These are phyloP conservation scores for Patella caerulea DNA, from an alignment of 2,888 invertebrate species.

Conservation along the genomic window DNA sequence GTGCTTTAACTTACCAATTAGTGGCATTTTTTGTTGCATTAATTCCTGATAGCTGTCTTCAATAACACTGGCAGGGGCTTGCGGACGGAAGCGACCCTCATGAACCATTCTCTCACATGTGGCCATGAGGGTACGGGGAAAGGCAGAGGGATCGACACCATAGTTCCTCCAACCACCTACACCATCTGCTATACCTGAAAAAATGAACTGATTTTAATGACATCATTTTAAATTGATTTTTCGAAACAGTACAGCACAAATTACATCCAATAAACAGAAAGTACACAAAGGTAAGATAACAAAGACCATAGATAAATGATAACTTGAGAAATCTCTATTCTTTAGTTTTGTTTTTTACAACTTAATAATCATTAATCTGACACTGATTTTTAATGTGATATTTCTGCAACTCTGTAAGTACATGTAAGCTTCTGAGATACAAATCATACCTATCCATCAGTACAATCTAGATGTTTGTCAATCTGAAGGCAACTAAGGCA, in stretches of 20 bases:
- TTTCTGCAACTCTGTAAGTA: no score
- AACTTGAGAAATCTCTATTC: no score
- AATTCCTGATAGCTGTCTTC: constrained; percentile 93
- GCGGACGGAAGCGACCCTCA: constrained; percentile 85
- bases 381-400: no score
- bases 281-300: not conserved
- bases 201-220: not conserved
- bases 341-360: no score
- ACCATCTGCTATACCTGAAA: constrained; percentile 95
- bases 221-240: not conserved
- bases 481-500: no score
- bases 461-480: no score
- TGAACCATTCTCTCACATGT: constrained; percentile 93
- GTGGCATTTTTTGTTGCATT: constrained; percentile 90
- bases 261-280: constrained; percentile 3
- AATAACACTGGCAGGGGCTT: constrained; percentile 88
- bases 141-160: constrained; percentile 97
- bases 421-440: no score
- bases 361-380: no score
- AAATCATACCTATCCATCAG: no score
- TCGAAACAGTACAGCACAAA: constrained; percentile 15
- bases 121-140: constrained; percentile 93
- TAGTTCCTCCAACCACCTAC: constrained; percentile 99
- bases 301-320: not conserved
- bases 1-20: constrained; percentile 81